A percentile compares a stretch with the other conserved stretches of the same genome.
These are phyloP conservation scores for Eutolmus rufibarbis DNA, from an alignment of 2,888 invertebrate species.

Conservation along the genomic window DNA sequence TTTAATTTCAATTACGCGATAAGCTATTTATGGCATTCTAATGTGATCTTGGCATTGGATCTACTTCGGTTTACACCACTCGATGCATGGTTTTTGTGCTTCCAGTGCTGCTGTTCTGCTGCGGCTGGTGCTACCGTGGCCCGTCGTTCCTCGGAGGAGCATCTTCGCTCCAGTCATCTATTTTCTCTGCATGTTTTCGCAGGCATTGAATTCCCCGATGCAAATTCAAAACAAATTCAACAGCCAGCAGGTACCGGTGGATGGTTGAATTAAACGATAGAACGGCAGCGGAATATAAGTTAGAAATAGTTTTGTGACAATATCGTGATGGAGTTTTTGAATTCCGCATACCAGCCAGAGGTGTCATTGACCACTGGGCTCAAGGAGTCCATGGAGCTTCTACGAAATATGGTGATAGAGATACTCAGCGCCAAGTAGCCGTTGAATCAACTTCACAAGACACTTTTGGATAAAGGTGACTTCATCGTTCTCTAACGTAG, in stretches of 20 bases:
- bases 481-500: not conserved
- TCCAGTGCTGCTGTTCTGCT: not conserved
- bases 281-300: conserved; percentile 5
- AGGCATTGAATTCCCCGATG: conserved; percentile 27
- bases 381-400: not conserved
- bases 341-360: conserved; percentile 46
- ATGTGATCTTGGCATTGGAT: conserved; percentile 40
- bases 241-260: not conserved
- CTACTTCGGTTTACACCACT: conserved; percentile 1
- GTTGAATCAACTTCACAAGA: not conserved
- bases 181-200: conserved; percentile 21
- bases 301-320: conserved; percentile 46
- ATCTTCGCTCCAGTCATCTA: conserved; percentile 24
- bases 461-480: not conserved
- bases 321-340: conserved; percentile 50
- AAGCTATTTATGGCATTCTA: conserved; percentile 52
- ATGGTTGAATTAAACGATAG: conserved; percentile 2
- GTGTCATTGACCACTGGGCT: conserved; percentile 20
- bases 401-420: not conserved
- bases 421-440: not conserved
- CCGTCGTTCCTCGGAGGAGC: not conserved
- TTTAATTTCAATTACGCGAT: conserved; percentile 52
- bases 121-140: not conserved
- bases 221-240: conserved; percentile 34
- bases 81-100: not conserved